Base-by-base conservation (phyloP, 1,140 invertebrate genomes). In the Temnothorax nylanderi region DNA sequence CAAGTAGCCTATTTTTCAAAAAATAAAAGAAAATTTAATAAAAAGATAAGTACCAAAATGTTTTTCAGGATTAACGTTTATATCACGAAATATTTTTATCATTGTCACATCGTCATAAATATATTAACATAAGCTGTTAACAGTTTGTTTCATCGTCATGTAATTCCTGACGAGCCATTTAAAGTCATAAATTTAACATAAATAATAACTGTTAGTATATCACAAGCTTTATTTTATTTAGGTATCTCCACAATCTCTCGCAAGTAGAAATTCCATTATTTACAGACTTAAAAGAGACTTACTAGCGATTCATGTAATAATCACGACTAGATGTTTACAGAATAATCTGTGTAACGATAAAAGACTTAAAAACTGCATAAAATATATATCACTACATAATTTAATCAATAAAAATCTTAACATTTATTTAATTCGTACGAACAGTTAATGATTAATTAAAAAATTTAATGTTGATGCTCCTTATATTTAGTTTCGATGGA, bases 401-500 rank as follows among this genome's bases (percentile, higher is more conserved):
- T 80, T 37, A 67, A 67, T 37, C 21, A 32, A 54, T 51, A n/a
- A 26, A 54, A 37, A 80, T 26, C 3, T 69, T 41, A 54, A 44
- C n/a, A 49, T 71, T 80, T 18, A 37, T 80, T 41, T 54, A 6
- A n/a, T 54, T 67, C 21, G 41, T 26, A 21, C 16, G 10, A 51
- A 18, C 44, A 54, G 8, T 71, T 58, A 21, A 71, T 58, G 64
- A 81, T 81, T 71, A 81, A 69, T 44, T 21, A 2, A 69, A 26
- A 41, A 34, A 49, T 47, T 62, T 62, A 34, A 44, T 11, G 41
- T 26, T 56, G n/a, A 81, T 64, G 18, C 26, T 62, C 44, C 21
- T 69, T 54, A 69, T 13, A 69, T 56, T 58, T 56, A 82, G 54
- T 74, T 74, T 71, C 47, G 77, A 32, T 74, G n/a, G 26, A 60